Base-by-base conservation (phyloP, 2,888 invertebrate species). In the Meiosimyza platycephala region DNA sequence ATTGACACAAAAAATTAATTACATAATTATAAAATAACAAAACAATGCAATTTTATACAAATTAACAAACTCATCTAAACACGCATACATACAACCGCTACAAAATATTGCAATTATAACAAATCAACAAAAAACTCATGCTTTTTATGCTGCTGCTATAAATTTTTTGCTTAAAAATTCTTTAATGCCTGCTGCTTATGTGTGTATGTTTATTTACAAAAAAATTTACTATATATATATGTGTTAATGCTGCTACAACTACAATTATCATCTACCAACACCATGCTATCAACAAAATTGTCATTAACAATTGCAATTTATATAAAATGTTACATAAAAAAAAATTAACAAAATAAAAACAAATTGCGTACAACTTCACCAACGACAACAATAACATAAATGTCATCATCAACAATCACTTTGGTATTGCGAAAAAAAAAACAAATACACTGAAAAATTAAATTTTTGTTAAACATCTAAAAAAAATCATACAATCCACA, bases 131-230 rank as follows among this genome's bases (percentile, higher is more conserved):
- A 66, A 63, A 63, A 48, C 22, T 33, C 59, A 51, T 66, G 40
- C 63, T 63, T 65, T 62, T 62, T 65, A 33, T 40, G 47, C 62
- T 62, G 47, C 62, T 62, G 18, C 15, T 62, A 33, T 3, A 40
- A 40, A 40, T 28, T 28, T 22, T 28, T 28, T 28, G 28, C 40
- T 9, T 9, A 40, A 40, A 40, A 40, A 40, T 40, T 40, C 1
- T 9, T 40, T 4, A 40, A 9, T 40, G 40, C 40, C 62, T 62
- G n/a, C 62, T 62, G n/a, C 47, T 47, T 47, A 63, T 63, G 18
- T 63, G 63, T 63, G 18, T 7, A 16, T 48, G 18, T n/a, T 28
- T 48, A 72, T 66, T 65, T 70, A 51, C 55, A 71, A 74, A 74
- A 72, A 57, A 33, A 74, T 18, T 54, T 57, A 18, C 15, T 28